These are phyloP conservation scores for Caiman crocodilus DNA, from an alignment of 2,797 vertebrate genomes.

Conservation along the genomic window DNA sequence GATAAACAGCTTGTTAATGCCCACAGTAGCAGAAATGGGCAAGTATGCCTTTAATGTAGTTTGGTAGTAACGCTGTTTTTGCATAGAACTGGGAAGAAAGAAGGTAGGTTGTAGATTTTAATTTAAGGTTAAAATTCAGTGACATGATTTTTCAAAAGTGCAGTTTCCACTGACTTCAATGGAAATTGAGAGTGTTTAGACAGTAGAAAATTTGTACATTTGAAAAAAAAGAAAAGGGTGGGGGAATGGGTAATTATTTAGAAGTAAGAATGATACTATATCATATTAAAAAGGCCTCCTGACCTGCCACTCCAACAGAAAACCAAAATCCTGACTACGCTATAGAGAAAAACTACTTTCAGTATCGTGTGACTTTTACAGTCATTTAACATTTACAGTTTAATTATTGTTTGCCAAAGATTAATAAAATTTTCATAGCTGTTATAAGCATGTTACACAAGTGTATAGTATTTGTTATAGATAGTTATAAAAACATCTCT, in stretches of 20 bases:
- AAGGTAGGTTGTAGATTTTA: neutral
- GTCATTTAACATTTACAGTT: neutral
- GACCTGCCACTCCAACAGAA: neutral
- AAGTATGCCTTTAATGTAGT: neutral
- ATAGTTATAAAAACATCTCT: fast-evolving
- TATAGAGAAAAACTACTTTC: neutral
- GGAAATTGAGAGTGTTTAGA: neutral
- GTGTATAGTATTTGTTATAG: fast-evolving
- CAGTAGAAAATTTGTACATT: neutral
- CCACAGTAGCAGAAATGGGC: neutral
- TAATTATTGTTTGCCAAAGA: neutral
- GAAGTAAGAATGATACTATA: fast-evolving
- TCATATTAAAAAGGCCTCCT: neutral
- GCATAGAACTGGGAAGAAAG: neutral
- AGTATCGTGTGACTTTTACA: neutral
- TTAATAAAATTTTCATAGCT: neutral
- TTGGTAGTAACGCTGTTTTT: neutral
- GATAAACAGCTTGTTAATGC: slow-evolving; percentile 21
- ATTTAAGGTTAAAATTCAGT: neutral
- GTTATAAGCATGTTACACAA: neutral
- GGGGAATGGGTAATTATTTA: neutral
- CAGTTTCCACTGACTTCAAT: neutral
- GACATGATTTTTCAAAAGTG: neutral
- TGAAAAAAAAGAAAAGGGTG: neutral
- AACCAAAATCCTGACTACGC: neutral